phyloP scores from a whole-genome alignment of 1,140 invertebrate species.

The Lycorma delicatula region DNA sequence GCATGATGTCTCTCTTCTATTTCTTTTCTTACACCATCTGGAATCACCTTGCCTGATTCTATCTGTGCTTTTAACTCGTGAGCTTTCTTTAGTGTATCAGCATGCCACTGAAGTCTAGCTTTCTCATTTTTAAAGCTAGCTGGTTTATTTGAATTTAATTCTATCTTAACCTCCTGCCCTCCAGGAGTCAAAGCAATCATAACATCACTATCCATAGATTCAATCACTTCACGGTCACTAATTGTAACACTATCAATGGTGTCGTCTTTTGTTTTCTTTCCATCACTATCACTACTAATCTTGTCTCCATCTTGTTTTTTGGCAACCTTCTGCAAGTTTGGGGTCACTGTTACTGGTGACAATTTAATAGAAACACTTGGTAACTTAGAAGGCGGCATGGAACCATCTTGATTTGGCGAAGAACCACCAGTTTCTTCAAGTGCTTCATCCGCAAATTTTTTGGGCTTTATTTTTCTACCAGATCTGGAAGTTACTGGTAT shows the following conservation, averaged over 20 bases:
- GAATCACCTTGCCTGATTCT: slow-evolving; percentile 49
- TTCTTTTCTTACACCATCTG: slow-evolving; percentile 47
- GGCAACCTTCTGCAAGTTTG: neutral
- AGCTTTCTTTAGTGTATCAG: slow-evolving; percentile 46
- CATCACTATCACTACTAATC: neutral
- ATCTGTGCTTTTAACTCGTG: slow-evolving; percentile 47
- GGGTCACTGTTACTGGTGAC: neutral
- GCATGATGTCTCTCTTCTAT: slow-evolving; percentile 11
- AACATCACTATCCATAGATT: slow-evolving; percentile 11
- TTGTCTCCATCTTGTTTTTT: neutral
- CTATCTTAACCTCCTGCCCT: slow-evolving; percentile 16
- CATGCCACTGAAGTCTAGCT: slow-evolving; percentile 49
- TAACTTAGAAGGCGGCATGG: too few relatives aligned
- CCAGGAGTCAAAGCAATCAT: slow-evolving; percentile 12
- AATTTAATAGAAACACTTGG: too few relatives aligned
- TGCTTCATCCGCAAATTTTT: slow-evolving; percentile 36
- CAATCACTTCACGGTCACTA: too few relatives aligned
- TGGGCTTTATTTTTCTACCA: slow-evolving; percentile 64
- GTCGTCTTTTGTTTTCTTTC: neutral
- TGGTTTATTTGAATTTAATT: slow-evolving; percentile 41
- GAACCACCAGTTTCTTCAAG: slow-evolving; percentile 17
- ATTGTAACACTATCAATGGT: neutral
- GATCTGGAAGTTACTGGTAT: slow-evolving; percentile 56
- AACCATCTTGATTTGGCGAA: slow-evolving; percentile 10
- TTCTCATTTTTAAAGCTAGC: slow-evolving; percentile 41